phyloP scores from a whole-genome alignment of 1,140 invertebrate species.

The Bombus turneri region DNA sequence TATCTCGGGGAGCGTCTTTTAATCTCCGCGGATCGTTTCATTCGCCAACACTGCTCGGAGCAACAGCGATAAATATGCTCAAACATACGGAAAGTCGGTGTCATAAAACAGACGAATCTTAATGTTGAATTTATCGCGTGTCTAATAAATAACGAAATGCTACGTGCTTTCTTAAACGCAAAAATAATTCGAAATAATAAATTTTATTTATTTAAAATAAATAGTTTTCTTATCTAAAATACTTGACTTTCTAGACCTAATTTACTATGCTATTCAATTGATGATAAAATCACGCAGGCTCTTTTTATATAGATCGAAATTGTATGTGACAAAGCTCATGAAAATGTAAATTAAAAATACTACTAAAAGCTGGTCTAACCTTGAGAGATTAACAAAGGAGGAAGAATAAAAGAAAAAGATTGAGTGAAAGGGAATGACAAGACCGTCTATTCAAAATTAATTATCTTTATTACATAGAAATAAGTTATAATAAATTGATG shows the following conservation, averaged over 20 bases:
- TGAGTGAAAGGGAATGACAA: accelerated
- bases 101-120: neutral
- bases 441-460: too few relatives aligned
- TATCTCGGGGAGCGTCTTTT: neutral
- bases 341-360: neutral
- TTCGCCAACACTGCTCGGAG: neutral
- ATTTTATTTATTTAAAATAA: neutral
- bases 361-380: neutral
- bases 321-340: neutral
- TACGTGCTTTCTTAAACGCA: neutral
- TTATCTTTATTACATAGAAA: too few relatives aligned
- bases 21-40: neutral
- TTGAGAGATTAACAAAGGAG: neutral
- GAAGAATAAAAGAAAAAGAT: neutral
- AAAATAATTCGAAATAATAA: too few relatives aligned
- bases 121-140: neutral
- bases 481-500: too few relatives aligned
- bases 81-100: neutral
- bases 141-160: neutral
- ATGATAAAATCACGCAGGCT: neutral
- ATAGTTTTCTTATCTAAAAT: neutral
- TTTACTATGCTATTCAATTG: neutral
- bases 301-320: neutral
- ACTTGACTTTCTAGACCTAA: neutral
- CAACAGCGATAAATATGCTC: neutral